Conservation (phyloP, 2,113 vertebrate genomes). For the Furnarius figulus region DNA sequence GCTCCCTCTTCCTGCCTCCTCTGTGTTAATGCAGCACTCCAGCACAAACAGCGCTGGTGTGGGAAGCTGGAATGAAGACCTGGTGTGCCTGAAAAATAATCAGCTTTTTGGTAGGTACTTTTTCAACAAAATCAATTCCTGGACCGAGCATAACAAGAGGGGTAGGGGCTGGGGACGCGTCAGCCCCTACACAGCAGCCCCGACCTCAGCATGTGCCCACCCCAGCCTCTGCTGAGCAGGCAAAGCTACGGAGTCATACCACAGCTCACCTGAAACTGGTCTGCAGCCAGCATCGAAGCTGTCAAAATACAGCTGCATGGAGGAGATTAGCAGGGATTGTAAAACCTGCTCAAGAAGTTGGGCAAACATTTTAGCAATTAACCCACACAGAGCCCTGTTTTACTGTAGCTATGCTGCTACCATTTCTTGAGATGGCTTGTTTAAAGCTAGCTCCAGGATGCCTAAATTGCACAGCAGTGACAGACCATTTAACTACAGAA, state of each 20-base stretch:
- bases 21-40: neutral
- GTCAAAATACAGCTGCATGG: conserved; percentile 49
- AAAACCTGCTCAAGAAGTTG: conserved; percentile 59
- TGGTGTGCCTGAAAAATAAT: neutral
- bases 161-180: rapidly evolving
- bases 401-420: neutral
- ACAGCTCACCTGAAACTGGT: conserved; percentile 37
- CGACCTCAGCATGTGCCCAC: neutral
- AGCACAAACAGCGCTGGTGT: neutral
- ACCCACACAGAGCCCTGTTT: neutral
- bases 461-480: neutral
- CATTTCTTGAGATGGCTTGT: neutral
- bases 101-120: neutral
- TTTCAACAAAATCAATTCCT: neutral
- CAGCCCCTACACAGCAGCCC: neutral
- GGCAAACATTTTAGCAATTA: conserved; percentile 62
- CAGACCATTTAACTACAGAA: neutral
- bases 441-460: neutral
- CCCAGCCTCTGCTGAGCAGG: neutral
- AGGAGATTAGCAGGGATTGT: conserved; percentile 46
- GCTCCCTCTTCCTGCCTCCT: neutral
- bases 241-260: neutral
- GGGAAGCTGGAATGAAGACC: neutral
- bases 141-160: neutral
- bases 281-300: conserved; percentile 16